Conservation (phyloP, 2,797 vertebrate genomes). For the Gambelia wislizenii region DNA sequence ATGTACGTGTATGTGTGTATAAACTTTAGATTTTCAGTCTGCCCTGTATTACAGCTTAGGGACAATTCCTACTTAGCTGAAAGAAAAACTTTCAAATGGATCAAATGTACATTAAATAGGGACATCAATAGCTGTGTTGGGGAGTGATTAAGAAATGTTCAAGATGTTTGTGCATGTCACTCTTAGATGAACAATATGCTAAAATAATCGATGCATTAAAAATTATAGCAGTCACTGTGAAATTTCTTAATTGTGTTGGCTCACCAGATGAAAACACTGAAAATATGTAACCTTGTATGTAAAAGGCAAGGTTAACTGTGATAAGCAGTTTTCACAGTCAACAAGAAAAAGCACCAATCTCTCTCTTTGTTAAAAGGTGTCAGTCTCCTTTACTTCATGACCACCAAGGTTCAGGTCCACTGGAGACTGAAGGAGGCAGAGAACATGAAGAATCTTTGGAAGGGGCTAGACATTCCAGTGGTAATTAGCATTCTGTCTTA, state of each 20-base stretch:
- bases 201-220: not conserved
- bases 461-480: slow-evolving; percentile 82
- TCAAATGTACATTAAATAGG: not conserved
- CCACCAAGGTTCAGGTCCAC: slow-evolving; percentile 80
- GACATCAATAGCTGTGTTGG: not conserved
- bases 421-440: slow-evolving; percentile 86
- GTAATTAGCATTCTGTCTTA: slow-evolving; percentile 7
- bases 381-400: slow-evolving; percentile 92
- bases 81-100: too few relatives aligned
- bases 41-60: not conserved
- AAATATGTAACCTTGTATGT: slow-evolving; percentile 12
- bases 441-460: slow-evolving; percentile 90
- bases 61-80: not conserved
- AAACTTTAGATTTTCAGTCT: not conserved
- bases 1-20: not conserved
- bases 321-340: not conserved
- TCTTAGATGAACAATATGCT: not conserved
- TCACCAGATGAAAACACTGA: not conserved
- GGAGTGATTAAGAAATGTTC: not conserved
- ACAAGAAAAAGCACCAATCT: slow-evolving; percentile 19
- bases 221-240: not conserved
- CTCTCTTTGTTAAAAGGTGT: slow-evolving; percentile 81
- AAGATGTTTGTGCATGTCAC: not conserved
- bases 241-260: slow-evolving; percentile 5
- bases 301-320: not conserved